Base-by-base conservation (phyloP, 2,888 invertebrate genomes). In the Temnothorax rugatulus region DNA sequence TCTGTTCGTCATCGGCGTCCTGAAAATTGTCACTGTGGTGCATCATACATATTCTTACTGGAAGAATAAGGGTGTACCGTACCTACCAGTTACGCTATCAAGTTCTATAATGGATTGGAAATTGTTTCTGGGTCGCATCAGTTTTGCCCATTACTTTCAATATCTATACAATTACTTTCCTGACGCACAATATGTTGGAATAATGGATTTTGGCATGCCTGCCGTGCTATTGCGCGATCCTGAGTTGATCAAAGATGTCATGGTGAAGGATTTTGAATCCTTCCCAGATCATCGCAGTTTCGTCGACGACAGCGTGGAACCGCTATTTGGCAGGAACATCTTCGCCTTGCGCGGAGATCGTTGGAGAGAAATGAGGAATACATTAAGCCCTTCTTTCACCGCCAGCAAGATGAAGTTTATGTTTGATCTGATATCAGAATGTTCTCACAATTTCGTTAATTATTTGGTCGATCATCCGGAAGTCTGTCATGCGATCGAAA, bases 21-120 rank as follows among this genome's bases (percentile, higher is more conserved):
- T 47, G 47, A 4, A 15, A 47, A 15, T 15, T 1, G 1, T 86
- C 7, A 4, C 63, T 0, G 9, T 75, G 5, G 0, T 84, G 0
- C 21, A 85, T 15, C 44, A 50, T 4, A 89, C 91, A 38, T 52
- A 34, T 4, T 86, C 76, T 0, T 92, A 91, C 69, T 93, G 93
- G 93, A 88, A 76, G 29, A 82, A 75, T 0, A 86, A 83, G 4
- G 87, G 85, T 5, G 54, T 93, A 18, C 90, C 92, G 0, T 83
- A 85, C 34, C 4, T 25, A 0, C n/a, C 34, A 34, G 2, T 38
- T 34, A 38, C 34, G 2, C 3, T 63, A 11, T 2, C 4, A 4
- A 38, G 34, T 63, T 1, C 38, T n/a, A 9, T 38, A n/a, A 38
- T 9, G 4, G 0, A 0, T 21, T 54, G 54, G 54, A 21, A 21